phyloP scores from a whole-genome alignment of 2,888 invertebrate species.

The Ephialtes manifestator region DNA sequence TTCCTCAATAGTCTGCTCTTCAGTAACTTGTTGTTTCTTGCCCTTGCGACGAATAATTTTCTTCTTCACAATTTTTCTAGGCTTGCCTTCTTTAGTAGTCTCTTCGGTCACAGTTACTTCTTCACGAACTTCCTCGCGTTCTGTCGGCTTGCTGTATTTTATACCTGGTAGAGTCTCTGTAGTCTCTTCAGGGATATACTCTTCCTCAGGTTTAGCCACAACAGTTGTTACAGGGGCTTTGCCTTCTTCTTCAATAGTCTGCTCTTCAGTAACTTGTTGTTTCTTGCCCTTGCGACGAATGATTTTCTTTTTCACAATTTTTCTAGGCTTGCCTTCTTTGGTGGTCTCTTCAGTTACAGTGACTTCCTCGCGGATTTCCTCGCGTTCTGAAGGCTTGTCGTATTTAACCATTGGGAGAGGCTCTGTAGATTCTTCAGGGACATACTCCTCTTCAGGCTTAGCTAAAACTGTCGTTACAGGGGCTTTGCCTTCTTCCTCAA shows the following conservation, averaged over 20 bases:
- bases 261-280: conserved; percentile 80
- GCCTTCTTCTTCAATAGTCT: conserved; percentile 69
- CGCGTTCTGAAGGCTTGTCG: conserved; percentile 60
- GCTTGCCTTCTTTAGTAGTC: conserved; percentile 80
- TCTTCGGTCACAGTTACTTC: conserved; percentile 77
- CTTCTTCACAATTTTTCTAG: conserved; percentile 83
- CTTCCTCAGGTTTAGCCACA: conserved; percentile 65
- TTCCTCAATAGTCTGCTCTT: conserved; percentile 86
- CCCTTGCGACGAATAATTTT: conserved; percentile 81
- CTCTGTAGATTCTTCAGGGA: conserved; percentile 65
- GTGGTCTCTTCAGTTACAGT: conserved; percentile 85
- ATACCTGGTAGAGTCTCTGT: conserved; percentile 76
- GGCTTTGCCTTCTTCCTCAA: conserved; percentile 84
- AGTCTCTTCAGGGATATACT: conserved; percentile 62
- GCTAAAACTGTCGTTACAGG: conserved; percentile 82
- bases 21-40: conserved; percentile 80
- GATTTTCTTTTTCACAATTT: conserved; percentile 78
- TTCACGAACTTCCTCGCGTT: conserved; percentile 77
- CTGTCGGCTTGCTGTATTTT: conserved; percentile 75
- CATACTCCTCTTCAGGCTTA: conserved; percentile 74
- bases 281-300: conserved; percentile 78
- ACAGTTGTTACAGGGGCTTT: conserved; percentile 49
- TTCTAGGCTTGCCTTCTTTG: conserved; percentile 80
- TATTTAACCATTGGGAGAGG: conserved; percentile 48
- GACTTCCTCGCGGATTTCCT: conserved; percentile 82